These are phyloP conservation scores for Xiphorhynchus elegans DNA, from an alignment of 2,113 vertebrate species.

Conservation along the genomic window DNA sequence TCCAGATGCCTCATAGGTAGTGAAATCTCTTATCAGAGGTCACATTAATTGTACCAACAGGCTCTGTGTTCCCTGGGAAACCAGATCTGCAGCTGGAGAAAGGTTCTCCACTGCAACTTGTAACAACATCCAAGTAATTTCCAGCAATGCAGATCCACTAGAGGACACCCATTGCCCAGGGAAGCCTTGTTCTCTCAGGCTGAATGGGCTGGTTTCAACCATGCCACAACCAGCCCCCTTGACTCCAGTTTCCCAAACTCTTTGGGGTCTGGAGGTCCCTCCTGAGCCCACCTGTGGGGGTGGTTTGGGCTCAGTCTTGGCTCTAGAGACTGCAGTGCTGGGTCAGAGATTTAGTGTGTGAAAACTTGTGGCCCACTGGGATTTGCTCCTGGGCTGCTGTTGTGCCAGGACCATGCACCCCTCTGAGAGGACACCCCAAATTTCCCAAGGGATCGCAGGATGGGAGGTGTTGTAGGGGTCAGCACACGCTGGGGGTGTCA, in stretches of 20 bases:
- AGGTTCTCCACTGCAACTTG: not conserved
- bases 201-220: not conserved
- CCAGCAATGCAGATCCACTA: not conserved
- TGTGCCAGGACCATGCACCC: rapidly evolving
- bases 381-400: not conserved
- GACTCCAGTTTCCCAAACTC: not conserved
- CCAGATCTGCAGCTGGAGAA: not conserved
- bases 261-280: not conserved
- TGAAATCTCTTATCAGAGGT: not conserved
- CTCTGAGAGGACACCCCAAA: rapidly evolving
- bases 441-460: rapidly evolving
- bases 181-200: not conserved
- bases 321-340: not conserved
- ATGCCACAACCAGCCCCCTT: not conserved
- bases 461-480: not conserved
- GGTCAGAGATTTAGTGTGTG: not conserved
- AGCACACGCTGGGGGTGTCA: rapidly evolving
- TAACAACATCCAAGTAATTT: not conserved
- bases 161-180: not conserved
- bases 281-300: not conserved
- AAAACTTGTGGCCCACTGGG: rapidly evolving
- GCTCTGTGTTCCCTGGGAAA: not conserved
- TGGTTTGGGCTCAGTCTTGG: rapidly evolving
- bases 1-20: not conserved
- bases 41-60: not conserved